Base-by-base conservation (phyloP, 2,888 invertebrate species). In the Acrobasis repandana region DNA sequence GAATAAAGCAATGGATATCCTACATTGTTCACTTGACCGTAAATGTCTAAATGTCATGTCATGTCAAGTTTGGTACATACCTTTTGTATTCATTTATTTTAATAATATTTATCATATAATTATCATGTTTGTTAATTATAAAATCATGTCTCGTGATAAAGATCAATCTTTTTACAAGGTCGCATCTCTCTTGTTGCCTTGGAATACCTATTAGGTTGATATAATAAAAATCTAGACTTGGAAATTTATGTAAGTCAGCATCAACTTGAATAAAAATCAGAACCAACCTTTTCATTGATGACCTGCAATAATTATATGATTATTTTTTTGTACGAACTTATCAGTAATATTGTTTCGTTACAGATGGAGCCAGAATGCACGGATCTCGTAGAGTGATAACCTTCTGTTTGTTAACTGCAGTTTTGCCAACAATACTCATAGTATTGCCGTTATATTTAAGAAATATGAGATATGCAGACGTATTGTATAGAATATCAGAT, bases 371-470 rank as follows among this genome's bases (percentile, higher is more conserved):
- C 82, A 95, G 94, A 87, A 96, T 97, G 96, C 95, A 95, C 88
- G 97, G 97, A 74, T 95, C 95, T 67, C 95, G 95, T 80, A 93
- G 96, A 79, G 96, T 97, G 54, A 85, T 96, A 68, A 93, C 94
- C 65, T 97, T 97, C 82, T 97, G 97, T 80, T 82, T 95, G 58
- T 88, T 97, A 76, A 96, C 95, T 62, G 95, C 95, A 57, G 91
- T 97, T 65, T 83, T 97, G 64, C 97, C 97, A 59, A 94, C 95
- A 63, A 89, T 95, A 67, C 90, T 97, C 61, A 95, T 97, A 69
- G 94, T 96, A 58, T 93, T 95, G 67, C 97, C 97, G 15, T 84
- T 97, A 52, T 96, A 97, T 82, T 88, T 97, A 67, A 93, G 96
- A 54, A 96, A 96, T 82, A 94, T 94, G 65, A 93, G 94, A 58